Percentiles rank a stretch among this genome's conserved stretches.
Evolutionary conservation across 2,797 vertebrate species (phyloP).

Genomic region (Phrynocephalus vlangalii): DNA sequence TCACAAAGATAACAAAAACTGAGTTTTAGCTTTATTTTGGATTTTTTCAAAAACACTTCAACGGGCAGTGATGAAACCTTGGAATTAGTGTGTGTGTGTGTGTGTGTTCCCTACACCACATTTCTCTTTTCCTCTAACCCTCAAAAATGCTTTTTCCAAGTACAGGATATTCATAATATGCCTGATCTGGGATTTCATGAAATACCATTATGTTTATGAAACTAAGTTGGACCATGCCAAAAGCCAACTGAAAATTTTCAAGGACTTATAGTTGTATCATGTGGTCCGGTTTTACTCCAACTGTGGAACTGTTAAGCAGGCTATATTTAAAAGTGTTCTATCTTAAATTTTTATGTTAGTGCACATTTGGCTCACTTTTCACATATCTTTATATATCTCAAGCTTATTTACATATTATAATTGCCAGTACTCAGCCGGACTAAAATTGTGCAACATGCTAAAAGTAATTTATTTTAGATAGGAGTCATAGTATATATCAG

Average conservation of each 20-base stretch:
- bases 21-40: constrained; percentile 8
- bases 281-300: constrained; percentile 41
- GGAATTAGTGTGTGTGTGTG: not conserved
- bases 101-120: not conserved
- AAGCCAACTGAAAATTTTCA: constrained; percentile 52
- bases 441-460: constrained; percentile 4
- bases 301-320: constrained; percentile 33
- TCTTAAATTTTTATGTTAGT: constrained; percentile 33
- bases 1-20: not conserved
- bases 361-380: constrained; percentile 33
- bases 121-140: not conserved
- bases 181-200: constrained; percentile 42
- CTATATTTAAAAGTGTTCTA: constrained; percentile 42
- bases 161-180: constrained; percentile 10
- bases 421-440: not conserved
- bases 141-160: not conserved
- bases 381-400: constrained; percentile 40
- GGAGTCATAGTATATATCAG: constrained; percentile 10
- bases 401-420: constrained; percentile 43
- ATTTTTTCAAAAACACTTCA: not conserved
- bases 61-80: constrained; percentile 4
- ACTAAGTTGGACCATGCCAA: constrained; percentile 39
- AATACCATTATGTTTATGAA: constrained; percentile 50
- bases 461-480: constrained; percentile 9
- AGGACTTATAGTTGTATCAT: constrained; percentile 34